Conservation (phyloP, 2,888 invertebrate species). For the Drosophila mettleri region DNA sequence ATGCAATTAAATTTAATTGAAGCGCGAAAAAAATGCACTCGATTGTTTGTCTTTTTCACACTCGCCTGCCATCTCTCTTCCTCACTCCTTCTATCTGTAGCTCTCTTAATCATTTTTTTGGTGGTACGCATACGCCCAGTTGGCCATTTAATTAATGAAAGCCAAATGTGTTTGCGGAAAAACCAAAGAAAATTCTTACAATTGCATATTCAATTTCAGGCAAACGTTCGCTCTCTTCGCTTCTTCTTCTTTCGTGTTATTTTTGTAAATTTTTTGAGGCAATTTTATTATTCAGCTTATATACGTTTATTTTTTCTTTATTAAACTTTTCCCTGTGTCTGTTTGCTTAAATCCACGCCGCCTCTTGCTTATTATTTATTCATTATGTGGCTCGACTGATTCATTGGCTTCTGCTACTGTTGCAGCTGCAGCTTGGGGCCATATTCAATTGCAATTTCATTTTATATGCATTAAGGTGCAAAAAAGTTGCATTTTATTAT, state of each 20-base stretch:
- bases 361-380: slow-evolving; percentile 68
- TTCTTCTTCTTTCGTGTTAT: slow-evolving; percentile 10
- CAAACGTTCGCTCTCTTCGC: not conserved
- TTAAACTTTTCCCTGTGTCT: slow-evolving; percentile 25
- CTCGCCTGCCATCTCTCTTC: slow-evolving; percentile 16
- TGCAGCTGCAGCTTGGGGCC: not conserved
- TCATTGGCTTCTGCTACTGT: slow-evolving; percentile 44
- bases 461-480: slow-evolving; percentile 56
- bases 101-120: slow-evolving; percentile 11
- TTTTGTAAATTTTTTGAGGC: slow-evolving; percentile 8
- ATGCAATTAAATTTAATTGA: slow-evolving; percentile 83
- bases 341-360: slow-evolving; percentile 3
- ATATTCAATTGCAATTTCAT: slow-evolving; percentile 49
- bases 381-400: slow-evolving; percentile 58
- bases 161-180: slow-evolving; percentile 42
- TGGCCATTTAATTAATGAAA: slow-evolving; percentile 72
- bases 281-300: slow-evolving; percentile 29
- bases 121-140: slow-evolving; percentile 59
- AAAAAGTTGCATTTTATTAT: slow-evolving; percentile 67
- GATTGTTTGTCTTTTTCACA: slow-evolving; percentile 68
- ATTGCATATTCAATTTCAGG: slow-evolving; percentile 52
- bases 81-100: not conserved
- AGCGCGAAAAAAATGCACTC: slow-evolving; percentile 66
- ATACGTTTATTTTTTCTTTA: slow-evolving; percentile 5
- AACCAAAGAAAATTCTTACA: slow-evolving; percentile 33